Base-by-base conservation (phyloP, 2,888 invertebrate genomes). In the Tuberolachnus salignus region DNA sequence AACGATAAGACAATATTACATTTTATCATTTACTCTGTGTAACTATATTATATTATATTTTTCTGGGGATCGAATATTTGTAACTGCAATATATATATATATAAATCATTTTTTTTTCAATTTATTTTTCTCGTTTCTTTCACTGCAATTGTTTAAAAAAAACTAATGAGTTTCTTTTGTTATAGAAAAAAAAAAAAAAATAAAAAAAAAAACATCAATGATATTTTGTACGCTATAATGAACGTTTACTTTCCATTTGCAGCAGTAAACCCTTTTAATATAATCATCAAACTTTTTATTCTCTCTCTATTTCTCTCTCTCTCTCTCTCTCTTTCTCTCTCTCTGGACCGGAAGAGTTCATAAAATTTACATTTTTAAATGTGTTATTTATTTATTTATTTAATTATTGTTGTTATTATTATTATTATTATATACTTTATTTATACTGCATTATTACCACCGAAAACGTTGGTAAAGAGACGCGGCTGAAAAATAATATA, bases 121-220 rank as follows among this genome's bases (percentile, higher is more conserved):
- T 72, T 72, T 59, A 72, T 72, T 46, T 59, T 49, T 46, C 49
- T 59, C 59, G 19, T 59, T 72, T n/a, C 26, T 61, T 49, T 72
- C 26, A 19, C 49, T n/a, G n/a, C n/a, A 23, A 61, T 72, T 72
- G 71, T 72, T 72, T 70, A 9, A 44, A 67, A 59, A 72, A 67
- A 59, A 72, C 71, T 72, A 72, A 72, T 49, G 71, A 72, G 46
- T 59, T 72, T 46, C 71, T 59, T 72, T 72, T 59, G 59, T 72
- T 72, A 19, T 19, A 59, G 14, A 4, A 34, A 34, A 34, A 34
- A 34, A 34, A 34, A 34, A 34, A 63, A 63, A 19, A 67, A 67
- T 53, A 69, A 53, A 19, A 66, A 11, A 64, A 16, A 49, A 23
- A 49, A 57, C 23, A 44, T 55, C 55, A 57, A 57, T 57, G 70